phyloP scores from a whole-genome alignment of 2,113 vertebrate species.

The Microcebus tavaratra region DNA sequence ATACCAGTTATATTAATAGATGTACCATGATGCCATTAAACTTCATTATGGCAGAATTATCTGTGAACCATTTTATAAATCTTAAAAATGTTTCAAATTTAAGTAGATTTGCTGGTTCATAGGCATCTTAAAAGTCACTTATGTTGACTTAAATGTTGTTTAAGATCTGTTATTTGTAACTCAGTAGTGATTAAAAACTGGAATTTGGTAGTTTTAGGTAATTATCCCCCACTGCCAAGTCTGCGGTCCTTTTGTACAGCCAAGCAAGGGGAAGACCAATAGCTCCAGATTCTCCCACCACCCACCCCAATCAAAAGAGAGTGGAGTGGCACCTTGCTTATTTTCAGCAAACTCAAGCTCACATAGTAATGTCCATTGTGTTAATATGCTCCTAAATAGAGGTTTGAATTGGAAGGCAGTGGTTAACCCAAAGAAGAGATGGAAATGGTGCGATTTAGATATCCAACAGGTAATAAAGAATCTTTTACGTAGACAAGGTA shows the following conservation, averaged over 20 bases:
- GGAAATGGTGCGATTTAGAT: background rate
- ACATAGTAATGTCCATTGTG: too few species aligned
- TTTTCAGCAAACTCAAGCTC: background rate
- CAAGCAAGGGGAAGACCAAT: too few species aligned
- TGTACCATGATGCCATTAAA: background rate
- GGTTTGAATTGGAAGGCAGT: background rate
- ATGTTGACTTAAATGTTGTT: background rate
- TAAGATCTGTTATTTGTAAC: background rate
- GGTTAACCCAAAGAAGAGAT: background rate
- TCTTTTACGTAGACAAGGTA: background rate
- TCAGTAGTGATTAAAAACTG: background rate
- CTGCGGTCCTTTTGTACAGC: background rate
- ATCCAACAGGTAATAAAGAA: background rate
- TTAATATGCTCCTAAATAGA: background rate
- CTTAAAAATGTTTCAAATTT: background rate
- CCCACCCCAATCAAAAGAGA: accelerated
- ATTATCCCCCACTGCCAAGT: background rate
- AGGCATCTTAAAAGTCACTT: background rate
- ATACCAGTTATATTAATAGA: too few species aligned
- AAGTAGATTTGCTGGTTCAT: background rate
- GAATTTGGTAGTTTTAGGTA: background rate
- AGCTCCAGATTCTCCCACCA: background rate
- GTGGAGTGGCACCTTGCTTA: background rate
- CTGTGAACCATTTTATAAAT: background rate
- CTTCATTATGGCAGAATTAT: background rate